phyloP scores from a whole-genome alignment of 1,140 invertebrate species.

The Ericerus pela region DNA sequence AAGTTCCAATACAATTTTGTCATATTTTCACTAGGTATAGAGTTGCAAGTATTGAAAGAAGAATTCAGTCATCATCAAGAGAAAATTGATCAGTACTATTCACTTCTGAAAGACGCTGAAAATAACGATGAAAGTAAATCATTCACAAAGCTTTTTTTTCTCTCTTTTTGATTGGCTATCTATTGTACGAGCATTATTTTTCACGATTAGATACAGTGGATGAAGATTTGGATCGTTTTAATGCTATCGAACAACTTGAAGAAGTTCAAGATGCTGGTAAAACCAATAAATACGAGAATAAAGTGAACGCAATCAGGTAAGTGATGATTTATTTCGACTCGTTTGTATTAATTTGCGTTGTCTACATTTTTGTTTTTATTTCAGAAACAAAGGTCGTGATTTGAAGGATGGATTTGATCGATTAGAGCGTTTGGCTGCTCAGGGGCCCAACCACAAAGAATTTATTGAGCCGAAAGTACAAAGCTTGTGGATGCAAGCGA shows the following conservation, averaged over 20 bases:
- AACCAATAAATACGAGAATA: slow-evolving; percentile 43
- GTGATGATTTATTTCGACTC: slow-evolving; percentile 6
- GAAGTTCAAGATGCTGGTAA: slow-evolving; percentile 32
- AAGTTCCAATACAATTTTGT: slow-evolving; percentile 19
- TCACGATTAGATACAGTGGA: slow-evolving; percentile 30
- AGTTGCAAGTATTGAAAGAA: slow-evolving; percentile 66
- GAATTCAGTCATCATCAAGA: slow-evolving; percentile 86
- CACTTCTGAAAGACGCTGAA: slow-evolving; percentile 53
- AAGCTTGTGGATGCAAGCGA: slow-evolving; percentile 67
- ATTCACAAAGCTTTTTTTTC: slow-evolving; percentile 4
- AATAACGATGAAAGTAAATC: background rate
- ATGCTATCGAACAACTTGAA: slow-evolving; percentile 41
- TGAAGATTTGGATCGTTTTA: slow-evolving; percentile 38
- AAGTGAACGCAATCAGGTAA: slow-evolving; percentile 47
- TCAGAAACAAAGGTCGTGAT: slow-evolving; percentile 56
- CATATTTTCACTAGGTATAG: slow-evolving; percentile 40
- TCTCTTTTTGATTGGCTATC: slow-evolving; percentile 24
- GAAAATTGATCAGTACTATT: slow-evolving; percentile 79
- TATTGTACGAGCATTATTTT: background rate
- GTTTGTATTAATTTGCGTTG: slow-evolving; percentile 9
- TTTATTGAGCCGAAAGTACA: slow-evolving; percentile 82
- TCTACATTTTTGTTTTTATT: slow-evolving; percentile 19
- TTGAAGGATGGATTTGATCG: slow-evolving; percentile 66
- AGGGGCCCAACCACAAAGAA: slow-evolving; percentile 60
- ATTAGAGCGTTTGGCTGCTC: slow-evolving; percentile 52